A percentile compares a stretch with the other conserved stretches of the same genome.
Evolutionary conservation across 1,140 invertebrate genomes (phyloP).

Genomic region (Sarcophaga bullata): DNA sequence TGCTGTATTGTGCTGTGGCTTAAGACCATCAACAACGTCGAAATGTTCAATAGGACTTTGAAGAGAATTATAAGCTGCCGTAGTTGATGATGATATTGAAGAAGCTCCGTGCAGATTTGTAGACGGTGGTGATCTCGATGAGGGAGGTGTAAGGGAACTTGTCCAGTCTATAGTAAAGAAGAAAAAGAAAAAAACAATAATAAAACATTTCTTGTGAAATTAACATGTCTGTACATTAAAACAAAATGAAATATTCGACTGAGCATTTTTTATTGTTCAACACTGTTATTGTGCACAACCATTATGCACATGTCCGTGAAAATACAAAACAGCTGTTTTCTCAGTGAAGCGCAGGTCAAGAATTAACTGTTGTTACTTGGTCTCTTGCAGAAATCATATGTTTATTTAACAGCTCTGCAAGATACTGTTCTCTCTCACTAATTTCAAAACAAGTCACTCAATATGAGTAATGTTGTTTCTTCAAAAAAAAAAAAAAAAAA

Average conservation of each 20-base stretch:
- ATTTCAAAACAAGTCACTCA: not conserved
- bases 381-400: slow-evolving; percentile 12
- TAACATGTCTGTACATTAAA: not conserved
- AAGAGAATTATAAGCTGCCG: slow-evolving; percentile 6
- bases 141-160: slow-evolving; percentile 51
- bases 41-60: slow-evolving; percentile 28
- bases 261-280: not conserved
- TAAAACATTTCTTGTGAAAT: slow-evolving; percentile 1
- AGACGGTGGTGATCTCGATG: slow-evolving; percentile 23
- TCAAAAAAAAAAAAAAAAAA: too few relatives aligned
- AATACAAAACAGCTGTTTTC: slow-evolving; percentile 14
- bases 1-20: slow-evolving; percentile 23
- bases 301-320: slow-evolving; percentile 6
- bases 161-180: slow-evolving; percentile 59
- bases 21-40: slow-evolving; percentile 36
- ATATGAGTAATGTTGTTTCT: not conserved
- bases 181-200: slow-evolving; percentile 18
- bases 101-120: not conserved
- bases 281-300: not conserved
- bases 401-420: not conserved
- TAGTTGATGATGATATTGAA: slow-evolving; percentile 20
- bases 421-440: too few relatives aligned
- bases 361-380: slow-evolving; percentile 18
- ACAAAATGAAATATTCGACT: too few relatives aligned
- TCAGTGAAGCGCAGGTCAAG: slow-evolving; percentile 12